A percentile compares a stretch with the other conserved stretches of the same genome.
Evolutionary conservation across 2,113 vertebrate genomes (phyloP).

Genomic region (Hippopotamus amphibius): DNA sequence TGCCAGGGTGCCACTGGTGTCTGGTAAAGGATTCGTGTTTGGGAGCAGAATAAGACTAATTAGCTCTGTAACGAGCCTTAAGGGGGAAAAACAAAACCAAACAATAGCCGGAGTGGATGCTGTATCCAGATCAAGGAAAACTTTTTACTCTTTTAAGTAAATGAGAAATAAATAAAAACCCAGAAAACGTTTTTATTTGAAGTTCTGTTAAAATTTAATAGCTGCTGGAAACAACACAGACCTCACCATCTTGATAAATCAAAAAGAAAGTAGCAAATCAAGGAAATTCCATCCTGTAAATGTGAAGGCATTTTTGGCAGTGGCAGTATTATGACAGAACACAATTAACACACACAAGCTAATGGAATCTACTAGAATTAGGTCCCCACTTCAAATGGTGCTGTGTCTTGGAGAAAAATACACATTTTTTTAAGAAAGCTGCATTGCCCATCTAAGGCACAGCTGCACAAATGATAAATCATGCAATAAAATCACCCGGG

Average conservation of each 20-base stretch:
- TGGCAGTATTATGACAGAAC: background rate
- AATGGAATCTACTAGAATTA: slow-evolving; percentile 40
- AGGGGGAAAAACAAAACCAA: background rate
- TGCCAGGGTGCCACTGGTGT: slow-evolving; percentile 66
- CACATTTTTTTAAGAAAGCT: background rate
- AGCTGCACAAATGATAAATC: background rate
- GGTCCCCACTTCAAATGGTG: background rate
- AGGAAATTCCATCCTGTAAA: slow-evolving; percentile 21
- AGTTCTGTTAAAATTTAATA: slow-evolving; percentile 77
- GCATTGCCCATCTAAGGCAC: background rate
- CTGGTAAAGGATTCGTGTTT: slow-evolving; percentile 73
- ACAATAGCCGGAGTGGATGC: background rate
- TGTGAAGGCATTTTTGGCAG: background rate
- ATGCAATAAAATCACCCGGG: background rate
- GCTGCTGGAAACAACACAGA: slow-evolving; percentile 61
- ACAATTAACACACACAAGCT: background rate
- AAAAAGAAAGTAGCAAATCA: slow-evolving; percentile 39
- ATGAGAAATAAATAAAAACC: slow-evolving; percentile 79
- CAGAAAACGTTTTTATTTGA: slow-evolving; percentile 62
- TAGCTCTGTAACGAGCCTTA: slow-evolving; percentile 57
- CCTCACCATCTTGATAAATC: slow-evolving; percentile 39
- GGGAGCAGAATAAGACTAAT: slow-evolving; percentile 80
- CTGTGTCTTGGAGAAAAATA: slow-evolving; percentile 15
- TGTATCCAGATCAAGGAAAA: slow-evolving; percentile 33
- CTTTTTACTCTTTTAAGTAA: slow-evolving; percentile 74